Conservation (phyloP, 2,113 vertebrate genomes). For the Accipiter virgatus region DNA sequence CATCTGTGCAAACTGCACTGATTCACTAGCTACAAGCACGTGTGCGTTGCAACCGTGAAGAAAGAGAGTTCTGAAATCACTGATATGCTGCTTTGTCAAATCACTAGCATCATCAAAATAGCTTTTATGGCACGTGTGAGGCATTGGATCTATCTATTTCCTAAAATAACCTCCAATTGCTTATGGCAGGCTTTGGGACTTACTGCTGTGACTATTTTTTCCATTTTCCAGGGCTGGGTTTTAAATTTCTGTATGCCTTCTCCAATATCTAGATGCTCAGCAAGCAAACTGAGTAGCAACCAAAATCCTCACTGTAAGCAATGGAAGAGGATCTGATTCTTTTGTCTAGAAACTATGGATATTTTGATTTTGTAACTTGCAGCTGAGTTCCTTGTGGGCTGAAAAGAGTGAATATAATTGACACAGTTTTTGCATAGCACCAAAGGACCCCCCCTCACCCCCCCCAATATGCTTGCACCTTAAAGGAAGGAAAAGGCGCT, state of each 20-base stretch:
- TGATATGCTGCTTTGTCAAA: neutral
- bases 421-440: neutral
- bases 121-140: neutral
- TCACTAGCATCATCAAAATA: neutral
- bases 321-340: neutral
- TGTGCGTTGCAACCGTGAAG: fast-evolving
- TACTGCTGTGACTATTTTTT: neutral
- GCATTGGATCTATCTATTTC: neutral
- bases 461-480: neutral
- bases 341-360: fast-evolving
- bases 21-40: fast-evolving
- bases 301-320: fast-evolving
- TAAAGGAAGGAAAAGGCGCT: neutral
- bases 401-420: fast-evolving
- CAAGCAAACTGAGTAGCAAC: neutral
- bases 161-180: neutral
- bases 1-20: fast-evolving
- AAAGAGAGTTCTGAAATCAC: neutral
- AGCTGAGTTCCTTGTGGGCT: neutral
- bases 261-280: neutral
- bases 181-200: neutral
- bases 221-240: neutral
- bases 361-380: neutral
- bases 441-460: neutral
- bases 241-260: neutral